phyloP scores from a whole-genome alignment of 2,797 vertebrate genomes.

The Anguilla obscura region DNA sequence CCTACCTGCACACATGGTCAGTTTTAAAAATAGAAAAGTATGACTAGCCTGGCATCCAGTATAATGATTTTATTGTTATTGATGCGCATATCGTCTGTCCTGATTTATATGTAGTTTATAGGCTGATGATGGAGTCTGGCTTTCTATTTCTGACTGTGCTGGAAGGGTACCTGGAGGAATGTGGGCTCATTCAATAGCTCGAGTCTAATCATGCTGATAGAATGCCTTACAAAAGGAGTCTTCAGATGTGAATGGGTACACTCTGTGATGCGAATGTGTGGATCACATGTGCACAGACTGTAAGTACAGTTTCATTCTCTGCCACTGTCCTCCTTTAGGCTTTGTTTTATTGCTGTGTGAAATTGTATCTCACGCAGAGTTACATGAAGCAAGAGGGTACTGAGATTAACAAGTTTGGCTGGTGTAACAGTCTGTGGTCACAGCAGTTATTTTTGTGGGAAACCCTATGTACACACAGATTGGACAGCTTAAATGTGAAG shows the following conservation, averaged over 20 bases:
- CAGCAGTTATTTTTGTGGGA: background rate
- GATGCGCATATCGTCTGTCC: background rate
- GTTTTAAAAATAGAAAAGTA: background rate
- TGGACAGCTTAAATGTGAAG: background rate
- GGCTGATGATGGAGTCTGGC: background rate
- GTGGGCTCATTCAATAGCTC: background rate
- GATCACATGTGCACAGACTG: background rate
- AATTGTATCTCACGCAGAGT: too few relatives aligned
- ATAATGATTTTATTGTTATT: background rate
- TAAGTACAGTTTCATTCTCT: background rate
- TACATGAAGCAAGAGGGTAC: too few relatives aligned
- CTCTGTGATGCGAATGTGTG: background rate
- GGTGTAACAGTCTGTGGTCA: too few relatives aligned
- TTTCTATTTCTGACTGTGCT: background rate
- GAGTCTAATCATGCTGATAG: background rate
- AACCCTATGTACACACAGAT: background rate
- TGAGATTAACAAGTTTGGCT: too few relatives aligned
- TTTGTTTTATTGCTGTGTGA: background rate
- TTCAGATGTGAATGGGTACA: background rate
- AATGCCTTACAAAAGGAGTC: background rate
- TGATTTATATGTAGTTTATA: background rate
- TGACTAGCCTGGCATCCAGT: background rate
- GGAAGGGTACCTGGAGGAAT: background rate
- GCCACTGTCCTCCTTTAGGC: background rate
- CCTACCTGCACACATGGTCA: background rate